Base-by-base conservation (phyloP, 2,113 vertebrate genomes). In the Dolichotis patagonum region DNA sequence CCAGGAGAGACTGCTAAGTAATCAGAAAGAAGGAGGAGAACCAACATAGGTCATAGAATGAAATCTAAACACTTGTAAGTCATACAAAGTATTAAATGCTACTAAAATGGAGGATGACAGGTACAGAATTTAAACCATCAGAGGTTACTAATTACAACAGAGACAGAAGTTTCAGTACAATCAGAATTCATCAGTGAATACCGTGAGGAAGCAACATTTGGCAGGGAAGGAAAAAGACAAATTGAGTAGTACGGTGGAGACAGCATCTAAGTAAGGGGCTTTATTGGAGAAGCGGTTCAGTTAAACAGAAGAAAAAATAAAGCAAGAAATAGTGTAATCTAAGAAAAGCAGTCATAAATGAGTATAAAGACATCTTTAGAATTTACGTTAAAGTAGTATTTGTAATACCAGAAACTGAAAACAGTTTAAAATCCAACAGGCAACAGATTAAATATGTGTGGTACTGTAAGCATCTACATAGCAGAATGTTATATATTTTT, bases 261-360 rank as follows among this genome's bases (percentile, higher is more conserved):
- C 0, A 12, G 28, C 28, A 63, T 7, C 35, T 58, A 11, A 60
- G 62, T 30, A 71, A 75, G 16, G 32, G 26, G n/a, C 41, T 88
- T 81, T 19, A 2, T 3, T 19, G 28, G 0, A 4, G 4, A 24
- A 13, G 5, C 49, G 8, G 7, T 14, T 85, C n/a, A 8, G 1
- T 38, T n/a, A 93, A 54, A 75, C 13, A 56, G 49, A 16, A 26
- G 35, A 54, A 38, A 17, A 83, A 0, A 13, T 46, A 88, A 11
- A 17, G 67, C 16, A 52, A 43, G 49, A 92, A 86, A 78, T 14
- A 43, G 54, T 12, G 4, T 52, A 58, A 46, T 49, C 30, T 35
- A 82, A 88, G 20, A n/a, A 71, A 60, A 71, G 43, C 17, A 83
- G 65, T 38, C 52, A 41, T 30, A 83, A 60, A 7, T 16, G 78